phyloP scores from a whole-genome alignment of 2,888 invertebrate species.

The Netelia fuscicornis region DNA sequence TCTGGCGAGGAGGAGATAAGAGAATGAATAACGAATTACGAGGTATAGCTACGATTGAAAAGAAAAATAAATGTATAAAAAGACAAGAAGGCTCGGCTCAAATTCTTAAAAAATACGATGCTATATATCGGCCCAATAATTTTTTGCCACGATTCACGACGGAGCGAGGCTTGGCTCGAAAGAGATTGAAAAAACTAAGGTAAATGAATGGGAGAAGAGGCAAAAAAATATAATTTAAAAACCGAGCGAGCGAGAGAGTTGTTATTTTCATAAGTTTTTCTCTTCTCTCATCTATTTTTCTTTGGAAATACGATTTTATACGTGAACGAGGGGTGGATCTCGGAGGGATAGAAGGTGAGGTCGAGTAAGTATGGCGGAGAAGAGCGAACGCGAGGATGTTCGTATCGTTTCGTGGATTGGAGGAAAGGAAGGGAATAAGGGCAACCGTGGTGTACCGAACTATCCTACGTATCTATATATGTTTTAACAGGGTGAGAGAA shows the following conservation, averaged over 20 bases:
- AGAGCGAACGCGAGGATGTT: constrained; percentile 26
- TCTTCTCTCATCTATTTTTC: constrained; percentile 16
- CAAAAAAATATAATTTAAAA: neutral
- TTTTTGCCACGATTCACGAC: too few species aligned
- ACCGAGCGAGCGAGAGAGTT: neutral
- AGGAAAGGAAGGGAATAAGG: constrained; percentile 13
- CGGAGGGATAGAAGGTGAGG: constrained; percentile 19
- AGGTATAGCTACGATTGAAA: neutral
- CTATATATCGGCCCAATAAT: too few species aligned
- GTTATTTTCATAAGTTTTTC: constrained; percentile 2
- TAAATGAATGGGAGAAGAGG: neutral
- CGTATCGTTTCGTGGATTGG: constrained; percentile 25
- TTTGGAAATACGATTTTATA: constrained; percentile 1
- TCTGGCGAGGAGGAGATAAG: constrained; percentile 69
- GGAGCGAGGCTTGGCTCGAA: constrained; percentile 16
- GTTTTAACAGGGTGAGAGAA: constrained; percentile 15
- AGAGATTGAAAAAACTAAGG: neutral
- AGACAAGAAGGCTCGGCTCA: neutral
- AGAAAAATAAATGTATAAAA: neutral
- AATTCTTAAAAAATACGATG: too few species aligned
- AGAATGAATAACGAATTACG: neutral
- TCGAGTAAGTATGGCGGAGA: neutral
- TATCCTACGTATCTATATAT: constrained; percentile 10
- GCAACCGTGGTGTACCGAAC: constrained; percentile 8
- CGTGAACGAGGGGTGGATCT: constrained; percentile 31